Evolutionary conservation across 2,113 vertebrate genomes (phyloP), one percentile per base, ranked within the genome.

Genomic region (Protobothrops mucrosquamatus): DNA sequence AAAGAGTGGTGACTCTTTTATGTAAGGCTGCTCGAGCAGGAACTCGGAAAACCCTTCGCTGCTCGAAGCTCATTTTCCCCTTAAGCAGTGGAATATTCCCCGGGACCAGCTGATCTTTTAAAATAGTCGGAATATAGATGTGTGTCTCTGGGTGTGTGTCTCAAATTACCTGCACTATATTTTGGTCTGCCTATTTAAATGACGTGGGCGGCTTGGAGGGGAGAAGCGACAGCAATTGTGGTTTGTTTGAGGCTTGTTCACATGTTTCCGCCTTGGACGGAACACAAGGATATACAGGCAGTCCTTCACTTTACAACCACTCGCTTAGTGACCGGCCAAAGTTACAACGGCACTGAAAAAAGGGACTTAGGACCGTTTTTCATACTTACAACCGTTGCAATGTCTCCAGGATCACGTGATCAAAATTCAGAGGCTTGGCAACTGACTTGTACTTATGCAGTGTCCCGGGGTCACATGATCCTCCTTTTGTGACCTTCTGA

Each of bases 171-270:
- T 94, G 94, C 96, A 90, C 94, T 95, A 96, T 97, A 97, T 97
- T 97, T 97, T 97, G 93, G 96, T 96, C 96, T 94, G 94, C 96
- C 86, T 96, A 95, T 97, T 97, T 97, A 95, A 95, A 97, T 97
- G 95, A 96, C 96, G 39, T 23, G 11, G 39, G 54, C 10, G 8
- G 23, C 24, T 24, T 24, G 0, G 46, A 48, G 46, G 34, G 94
- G 95, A 95, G 93, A 97, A 97, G 95, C 93, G 89, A 94, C 94
- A 97, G 95, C 92, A 93, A 95, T 15, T 6, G 94, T 4, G 7
- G 96, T 96, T 97, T 69, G 64, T 2, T 69, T n/a, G 14, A 59
- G 57, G 57, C 29, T 69, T 96, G 81, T 93, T 93, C 94, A 95
- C 94, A 97, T 96, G 93, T 89, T 95, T 96, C 59, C 3, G 9